Base-by-base conservation (phyloP, 2,113 vertebrate species). In the Nycticorax nycticorax region DNA sequence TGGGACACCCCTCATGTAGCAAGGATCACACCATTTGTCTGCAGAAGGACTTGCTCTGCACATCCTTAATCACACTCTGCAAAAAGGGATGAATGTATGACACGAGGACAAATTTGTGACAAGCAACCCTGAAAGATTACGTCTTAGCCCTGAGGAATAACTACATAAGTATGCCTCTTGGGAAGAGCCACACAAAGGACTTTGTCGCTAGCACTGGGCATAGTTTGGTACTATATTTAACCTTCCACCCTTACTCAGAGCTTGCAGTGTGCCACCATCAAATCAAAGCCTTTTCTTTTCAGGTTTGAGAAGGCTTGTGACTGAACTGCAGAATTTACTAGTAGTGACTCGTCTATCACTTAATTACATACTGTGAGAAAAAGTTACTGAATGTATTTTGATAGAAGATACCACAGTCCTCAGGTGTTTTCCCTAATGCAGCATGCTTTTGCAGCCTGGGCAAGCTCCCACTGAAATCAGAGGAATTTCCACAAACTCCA, bases 21-120 rank as follows among this genome's bases (percentile, higher is more conserved):
- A 95, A 89, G 89, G 93, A 96, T 97, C 96, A 94, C 87, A 93
- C 60, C 81, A 89, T 95, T 95, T 97, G 86, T 96, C 95, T 95
- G 81, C 57, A 89, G 86, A 81, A 96, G 78, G 91, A 91, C 91
- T 80, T 33, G 77, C 50, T 91, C 84, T 56, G 35, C 91, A 73
- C 9, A 1, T 78, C 66, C 68, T 95, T 91, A 89, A 96, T 95
- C 97, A 92, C 11, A 7, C 27, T 47, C 67, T 66, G 57, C 67
- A 73, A 60, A 88, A 91, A 76, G n/a, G 73, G 41, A 88, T 73
- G 50, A 89, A 91, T 75, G 67, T 14, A 47, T 76, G 83, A 85
- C 80, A 85, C 0, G 18, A 91, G 86, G 80, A 81, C 92, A 85
- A 79, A 93, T 93, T 73, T 85, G 91, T 92, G 92, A 91, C 92